Evolutionary conservation across 64 coral and sea anemone species (phyloP), one percentile per base, ranked within the genome.

Genomic region (Actinia tenebrosa): DNA sequence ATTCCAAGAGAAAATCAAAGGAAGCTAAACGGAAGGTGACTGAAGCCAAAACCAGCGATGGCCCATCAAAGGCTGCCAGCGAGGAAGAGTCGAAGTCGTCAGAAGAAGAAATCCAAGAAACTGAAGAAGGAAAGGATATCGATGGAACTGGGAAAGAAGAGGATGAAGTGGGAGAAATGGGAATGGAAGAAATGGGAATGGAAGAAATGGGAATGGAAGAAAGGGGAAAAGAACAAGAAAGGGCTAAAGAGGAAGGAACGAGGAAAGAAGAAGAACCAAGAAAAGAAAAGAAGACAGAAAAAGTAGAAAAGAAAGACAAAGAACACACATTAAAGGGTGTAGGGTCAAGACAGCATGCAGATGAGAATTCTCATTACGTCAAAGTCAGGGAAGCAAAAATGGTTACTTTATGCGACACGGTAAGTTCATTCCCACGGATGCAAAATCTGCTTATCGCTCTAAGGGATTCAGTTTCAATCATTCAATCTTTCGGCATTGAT

Each of bases 351-450:
- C 22, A 20, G 79, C 19, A 81, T 25, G 84, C 84, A 56, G 94
- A 96, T 55, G 91, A 93, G 64, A 93, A 88, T 22, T 85, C 88
- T n/a, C 80, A 91, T 60, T 96, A 93, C 53, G 69, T 96, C 72
- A 90, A 87, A 90, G 91, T 96, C 17, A 79, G 91, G 44, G 94
- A 96, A 55, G 94, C 94, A 68, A 87, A 87, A 53, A 87, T 93
- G 85, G 43, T 96, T 15, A 84, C 79, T 43, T 77, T 96, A 5
- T 89, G 84, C 37, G 84, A 96, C 61, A 96, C 84, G 91, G 94
- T 96, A 27, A 75, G 69, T 42, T 30, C 13, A 37, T 58, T 58
- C 13, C 13, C 7, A 58, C 7, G 56, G 10, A 75, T 22, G 10
- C 42, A 20, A 14, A 16, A 13, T 56, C 11, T 10, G 64, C 14